phyloP scores from a whole-genome alignment of 2,888 invertebrate species.

The Chesias legatella region DNA sequence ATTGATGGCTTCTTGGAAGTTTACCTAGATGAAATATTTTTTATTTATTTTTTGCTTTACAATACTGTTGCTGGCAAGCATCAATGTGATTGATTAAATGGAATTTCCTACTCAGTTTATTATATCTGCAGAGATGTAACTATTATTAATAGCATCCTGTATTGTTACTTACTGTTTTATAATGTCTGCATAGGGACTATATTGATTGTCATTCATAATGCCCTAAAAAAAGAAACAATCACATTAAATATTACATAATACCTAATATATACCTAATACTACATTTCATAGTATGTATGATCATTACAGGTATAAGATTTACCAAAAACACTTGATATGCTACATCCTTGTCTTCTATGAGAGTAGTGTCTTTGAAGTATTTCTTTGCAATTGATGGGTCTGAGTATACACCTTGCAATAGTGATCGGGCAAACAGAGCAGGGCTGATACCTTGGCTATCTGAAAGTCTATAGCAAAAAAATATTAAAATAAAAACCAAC shows the following conservation, averaged over 20 bases:
- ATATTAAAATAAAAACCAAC: too few species aligned
- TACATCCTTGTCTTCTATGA: constrained; percentile 85
- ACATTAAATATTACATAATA: not conserved
- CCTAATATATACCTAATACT: too few species aligned
- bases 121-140: too few species aligned
- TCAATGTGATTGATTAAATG: too few species aligned
- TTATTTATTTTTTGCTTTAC: too few species aligned
- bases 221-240: constrained; percentile 78
- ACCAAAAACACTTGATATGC: constrained; percentile 89
- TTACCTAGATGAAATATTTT: too few species aligned
- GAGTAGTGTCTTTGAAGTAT: constrained; percentile 85
- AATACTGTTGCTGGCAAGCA: too few species aligned
- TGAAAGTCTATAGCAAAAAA: constrained; percentile 51
- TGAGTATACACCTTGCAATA: constrained; percentile 68
- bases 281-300: not conserved
- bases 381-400: constrained; percentile 70
- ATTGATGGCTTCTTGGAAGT: too few species aligned
- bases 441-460: constrained; percentile 68
- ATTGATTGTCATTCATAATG: constrained; percentile 89
- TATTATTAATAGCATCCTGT: constrained; percentile 24
- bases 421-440: constrained; percentile 65
- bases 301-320: constrained; percentile 27
- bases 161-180: constrained; percentile 83
- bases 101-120: too few species aligned
- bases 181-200: constrained; percentile 90